These are phyloP conservation scores for Drosophila borealis DNA, from an alignment of 2,888 invertebrate genomes.

Conservation along the genomic window DNA sequence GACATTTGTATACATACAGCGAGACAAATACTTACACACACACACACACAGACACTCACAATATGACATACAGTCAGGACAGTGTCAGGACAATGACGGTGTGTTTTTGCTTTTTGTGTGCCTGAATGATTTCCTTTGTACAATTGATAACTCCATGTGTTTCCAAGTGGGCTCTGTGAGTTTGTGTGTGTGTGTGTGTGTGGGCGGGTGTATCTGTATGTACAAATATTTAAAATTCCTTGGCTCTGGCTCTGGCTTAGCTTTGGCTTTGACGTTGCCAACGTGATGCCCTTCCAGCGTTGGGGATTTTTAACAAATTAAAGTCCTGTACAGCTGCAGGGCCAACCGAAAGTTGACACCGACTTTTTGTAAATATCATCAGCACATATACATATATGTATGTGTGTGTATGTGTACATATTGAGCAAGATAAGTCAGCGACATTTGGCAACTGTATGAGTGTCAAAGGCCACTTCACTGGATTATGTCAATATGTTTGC, in stretches of 20 bases:
- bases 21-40: slow-evolving; percentile 6
- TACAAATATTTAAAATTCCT: slow-evolving; percentile 54
- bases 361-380: slow-evolving; percentile 37
- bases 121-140: slow-evolving; percentile 72
- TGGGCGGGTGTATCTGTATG: slow-evolving; percentile 16
- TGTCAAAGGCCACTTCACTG: slow-evolving; percentile 22
- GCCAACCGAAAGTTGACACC: slow-evolving; percentile 50
- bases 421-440: slow-evolving; percentile 49
- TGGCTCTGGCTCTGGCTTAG: slow-evolving; percentile 35
- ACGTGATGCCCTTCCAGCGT: slow-evolving; percentile 6
- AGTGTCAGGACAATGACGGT: slow-evolving; percentile 35
- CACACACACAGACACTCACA: slow-evolving; percentile 9
- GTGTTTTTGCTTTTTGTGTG: slow-evolving; percentile 50
- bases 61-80: slow-evolving; percentile 54
- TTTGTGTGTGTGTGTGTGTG: slow-evolving; percentile 2
- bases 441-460: slow-evolving; percentile 1
- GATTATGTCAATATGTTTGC: slow-evolving; percentile 27
- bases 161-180: slow-evolving; percentile 1
- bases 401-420: slow-evolving; percentile 16
- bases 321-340: slow-evolving; percentile 59
- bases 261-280: slow-evolving; percentile 25
- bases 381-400: slow-evolving; percentile 22
- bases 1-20: slow-evolving; percentile 62
- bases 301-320: slow-evolving; percentile 68
- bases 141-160: slow-evolving; percentile 63